Base-by-base conservation (phyloP, 2,113 vertebrate species). In the Stictonetta naevosa region DNA sequence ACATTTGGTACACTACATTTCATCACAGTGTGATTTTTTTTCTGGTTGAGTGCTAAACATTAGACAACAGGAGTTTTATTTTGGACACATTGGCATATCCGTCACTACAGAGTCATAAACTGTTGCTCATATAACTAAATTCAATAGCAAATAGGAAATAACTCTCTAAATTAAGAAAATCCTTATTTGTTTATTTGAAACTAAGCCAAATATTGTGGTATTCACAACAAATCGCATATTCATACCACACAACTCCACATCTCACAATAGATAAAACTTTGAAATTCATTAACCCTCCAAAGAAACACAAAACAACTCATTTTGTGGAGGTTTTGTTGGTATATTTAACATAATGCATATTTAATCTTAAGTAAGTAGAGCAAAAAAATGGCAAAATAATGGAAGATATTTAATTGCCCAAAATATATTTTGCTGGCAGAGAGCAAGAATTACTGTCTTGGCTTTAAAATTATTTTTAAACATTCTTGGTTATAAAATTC, bases 241-340 rank as follows among this genome's bases (percentile, higher is more conserved):
- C 40, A 85, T 16, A 71, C 7, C 7, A 52, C 33, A 25, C 17
- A 62, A 59, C 14, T 60, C 48, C 23, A 53, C 13, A 6, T 9
- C 4, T 10, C 12, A 7, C 42, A 42, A 36, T 4, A 71, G 75
- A 88, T 19, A 55, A 66, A 28, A 19, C 9, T 80, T 80, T 76
- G 26, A 50, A 85, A 66, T 29, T 31, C 17, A 40, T 60, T 59
- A 53, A 16, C 38, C 8, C 6, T 67, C 23, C 21, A 80, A 75
- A 38, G 2, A 50, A 62, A 40, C 2, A 11, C 1, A 10, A 10
- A 1, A 26, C n/a, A 34, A 28, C 2, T 11, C 8, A n/a, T 42
- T 29, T 36, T 76, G 8, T 64, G 46, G 52, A 72, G 12, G 4
- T 67, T 72, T 72, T 72, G 6, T 56, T 67, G n/a, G 4, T 42